Base-by-base conservation (phyloP, 2,888 invertebrate species). In the Polymixis lichenea region DNA sequence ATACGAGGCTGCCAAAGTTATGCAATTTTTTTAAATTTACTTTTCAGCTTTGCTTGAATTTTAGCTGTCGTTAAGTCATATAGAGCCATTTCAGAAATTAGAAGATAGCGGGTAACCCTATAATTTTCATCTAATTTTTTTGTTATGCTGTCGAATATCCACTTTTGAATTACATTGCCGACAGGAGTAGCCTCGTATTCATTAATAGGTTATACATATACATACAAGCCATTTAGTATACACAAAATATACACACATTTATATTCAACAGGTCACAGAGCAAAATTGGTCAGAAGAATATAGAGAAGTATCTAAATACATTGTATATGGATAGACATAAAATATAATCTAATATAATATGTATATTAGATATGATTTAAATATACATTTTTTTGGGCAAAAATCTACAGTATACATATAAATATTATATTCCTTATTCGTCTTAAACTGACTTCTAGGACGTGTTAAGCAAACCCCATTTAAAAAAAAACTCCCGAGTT, bases 371-470 rank as follows among this genome's bases (percentile, higher is more conserved):
- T 91, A 92, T 91, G 89, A 85, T 85, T 85, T 87, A 86, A 85
- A 90, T 88, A 89, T 88, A 90, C 86, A 85, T 87, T 89, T 89
- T 90, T 89, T 88, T 91, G 91, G 88, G 86, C 86, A 88, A 91
- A 90, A 90, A 68, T 80, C 92, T 93, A 93, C 93, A 93, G 92
- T 93, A 93, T 90, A 91, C 75, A 89, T 87, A 86, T 87, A 89
- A 86, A 82, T 75, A 78, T 85, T 75, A 76, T 77, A 79, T 75
- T 83, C 68, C 79, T 86, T 78, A 80, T 82, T 82, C 74, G 86
- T 88, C 84, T 84, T 66, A 80, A 81, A 81, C 67, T 25, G 76
- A 85, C 85, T 82, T 79, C 80, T 82, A 75, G 58, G 80, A 87
- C 82, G 84, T 81, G 74, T 77, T 71, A 86, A 83, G 84, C 86